phyloP scores from a whole-genome alignment of 2,888 invertebrate species.

The Perithous albicinctus region DNA sequence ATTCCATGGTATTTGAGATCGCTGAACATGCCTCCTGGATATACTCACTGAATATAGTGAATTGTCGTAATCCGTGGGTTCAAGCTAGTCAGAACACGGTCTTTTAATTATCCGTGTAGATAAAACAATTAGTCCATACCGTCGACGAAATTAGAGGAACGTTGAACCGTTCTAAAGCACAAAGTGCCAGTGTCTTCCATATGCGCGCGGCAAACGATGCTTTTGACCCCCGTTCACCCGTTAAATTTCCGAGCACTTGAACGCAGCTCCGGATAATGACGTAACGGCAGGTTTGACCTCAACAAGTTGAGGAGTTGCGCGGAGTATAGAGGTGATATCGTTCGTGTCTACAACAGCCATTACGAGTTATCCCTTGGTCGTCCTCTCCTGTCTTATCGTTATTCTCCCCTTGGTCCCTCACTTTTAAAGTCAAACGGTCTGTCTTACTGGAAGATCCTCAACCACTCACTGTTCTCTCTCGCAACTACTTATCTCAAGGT shows the following conservation, averaged over 20 bases:
- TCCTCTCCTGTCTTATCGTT: slow-evolving; percentile 5
- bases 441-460: not conserved
- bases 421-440: not conserved
- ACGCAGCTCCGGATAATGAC: slow-evolving; percentile 68
- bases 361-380: slow-evolving; percentile 10
- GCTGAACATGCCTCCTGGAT: too few relatives aligned
- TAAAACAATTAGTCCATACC: not conserved
- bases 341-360: slow-evolving; percentile 55
- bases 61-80: not conserved
- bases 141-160: slow-evolving; percentile 3
- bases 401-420: not conserved
- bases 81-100: not conserved
- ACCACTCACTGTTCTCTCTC: not conserved
- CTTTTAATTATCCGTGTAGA: not conserved
- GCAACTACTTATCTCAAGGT: slow-evolving; percentile 32
- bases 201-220: not conserved
- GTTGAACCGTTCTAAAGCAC: slow-evolving; percentile 14
- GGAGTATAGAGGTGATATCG: slow-evolving; percentile 47
- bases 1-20: too few relatives aligned
- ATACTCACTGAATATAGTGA: not conserved
- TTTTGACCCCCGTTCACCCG: not conserved
- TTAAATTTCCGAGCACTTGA: slow-evolving; percentile 25
- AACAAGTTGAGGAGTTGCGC: slow-evolving; percentile 66
- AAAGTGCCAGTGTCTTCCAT: not conserved
- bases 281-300: slow-evolving; percentile 68